Evolutionary conservation across 23 tunicate species (phyloP), one percentile per base, ranked within the genome.

Genomic region (Ciona savignyi): DNA sequence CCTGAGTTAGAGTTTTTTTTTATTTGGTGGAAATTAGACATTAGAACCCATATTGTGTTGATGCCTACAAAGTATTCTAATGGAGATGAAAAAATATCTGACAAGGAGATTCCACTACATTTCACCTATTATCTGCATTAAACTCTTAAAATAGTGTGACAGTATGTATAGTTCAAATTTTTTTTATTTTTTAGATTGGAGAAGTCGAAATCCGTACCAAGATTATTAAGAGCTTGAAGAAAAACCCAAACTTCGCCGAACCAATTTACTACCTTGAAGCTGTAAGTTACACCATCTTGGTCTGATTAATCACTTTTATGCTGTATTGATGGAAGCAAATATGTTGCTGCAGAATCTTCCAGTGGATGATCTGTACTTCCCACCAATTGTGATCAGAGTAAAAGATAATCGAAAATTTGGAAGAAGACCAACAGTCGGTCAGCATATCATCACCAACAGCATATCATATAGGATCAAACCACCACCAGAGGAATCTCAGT

Each of bases 401-500:
- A 90, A 90, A 69, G 97, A 90, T 77, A 83, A 90, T 75, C 73
- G 97, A 33, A 90, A 90, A 70, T 90, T 90, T 42, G 97, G 97
- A 32, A 48, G 89, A 4, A 66, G 97, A 26, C 97, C 97, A 51
- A 90, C 97, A 0, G 97, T 90, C 0, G 97, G 97, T 0, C 97
- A 90, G 33, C 90, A 90, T 68, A 78, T 79, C 32, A 90, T 90
- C 62, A 78, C 97, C 1, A 63, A 90, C 71, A 32, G 71, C 60
- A 35, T 80, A 3, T 35, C 48, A 29, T 81, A 90, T 66, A 72
- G 77, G 15, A 74, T 84, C 23, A 82, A 77, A 27, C 81, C 85
- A 21, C 2, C n/a, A 24, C 11, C 33, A 27, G 22, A 76, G 60
- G 27, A 26, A 9, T 27, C 76, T 27, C 22, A 35, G 35, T 1